A percentile compares a stretch with the other conserved stretches of the same genome.
phyloP scores from a whole-genome alignment of 2,113 vertebrate genomes.

The Centropus unirufus region DNA sequence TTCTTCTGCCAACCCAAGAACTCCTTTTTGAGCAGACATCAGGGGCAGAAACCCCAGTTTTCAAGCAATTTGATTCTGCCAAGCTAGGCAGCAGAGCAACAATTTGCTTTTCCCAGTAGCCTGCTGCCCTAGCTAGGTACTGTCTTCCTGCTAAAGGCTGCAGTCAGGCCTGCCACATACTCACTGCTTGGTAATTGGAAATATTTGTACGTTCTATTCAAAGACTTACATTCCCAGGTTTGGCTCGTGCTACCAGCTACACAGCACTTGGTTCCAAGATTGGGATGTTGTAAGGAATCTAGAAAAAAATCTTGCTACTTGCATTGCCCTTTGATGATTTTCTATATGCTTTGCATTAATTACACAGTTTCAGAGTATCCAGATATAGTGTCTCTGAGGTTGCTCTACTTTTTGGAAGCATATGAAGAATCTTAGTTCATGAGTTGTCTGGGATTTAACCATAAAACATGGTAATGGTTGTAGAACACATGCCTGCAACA shows the following conservation, averaged over 20 bases:
- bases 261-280: not conserved
- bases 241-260: not conserved
- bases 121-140: not conserved
- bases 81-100: not conserved
- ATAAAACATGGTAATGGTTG: not conserved
- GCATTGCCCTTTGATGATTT: not conserved
- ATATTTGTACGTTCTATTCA: not conserved
- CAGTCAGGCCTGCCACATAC: not conserved
- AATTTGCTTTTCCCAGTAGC: not conserved
- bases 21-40: not conserved
- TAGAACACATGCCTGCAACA: not conserved
- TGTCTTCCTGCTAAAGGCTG: not conserved
- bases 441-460: not conserved
- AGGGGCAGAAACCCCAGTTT: not conserved
- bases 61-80: not conserved
- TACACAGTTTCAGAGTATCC: not conserved
- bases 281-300: not conserved
- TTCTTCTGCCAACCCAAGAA: not conserved
- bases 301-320: not conserved
- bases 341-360: not conserved
- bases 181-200: not conserved
- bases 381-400: not conserved
- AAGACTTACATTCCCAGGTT: not conserved
- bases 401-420: not conserved
- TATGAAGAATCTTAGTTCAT: not conserved